A percentile compares a stretch with the other conserved stretches of the same genome.
Evolutionary conservation across 2,888 invertebrate genomes (phyloP).

Genomic region (Phortica okadai): DNA sequence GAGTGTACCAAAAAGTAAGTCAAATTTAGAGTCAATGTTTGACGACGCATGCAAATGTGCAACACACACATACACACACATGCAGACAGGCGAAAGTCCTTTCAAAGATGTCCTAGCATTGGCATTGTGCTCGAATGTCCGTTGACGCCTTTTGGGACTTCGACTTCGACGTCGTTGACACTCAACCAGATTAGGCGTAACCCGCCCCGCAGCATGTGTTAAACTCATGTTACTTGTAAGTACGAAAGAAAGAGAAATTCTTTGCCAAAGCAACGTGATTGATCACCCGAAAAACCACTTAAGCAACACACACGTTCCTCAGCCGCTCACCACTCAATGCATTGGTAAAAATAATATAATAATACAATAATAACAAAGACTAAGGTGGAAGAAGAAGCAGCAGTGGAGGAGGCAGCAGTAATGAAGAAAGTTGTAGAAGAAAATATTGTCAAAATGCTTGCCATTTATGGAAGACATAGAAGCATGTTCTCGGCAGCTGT

Average conservation of each 20-base stretch:
- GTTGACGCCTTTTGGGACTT: slow-evolving; percentile 27
- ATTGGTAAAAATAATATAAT: slow-evolving; percentile 21
- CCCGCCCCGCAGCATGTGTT: slow-evolving; percentile 23
- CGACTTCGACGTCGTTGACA: slow-evolving; percentile 4
- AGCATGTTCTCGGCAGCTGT: not conserved
- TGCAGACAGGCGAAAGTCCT: not conserved
- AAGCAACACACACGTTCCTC: not conserved
- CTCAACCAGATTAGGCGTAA: slow-evolving; percentile 35
- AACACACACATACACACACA: not conserved
- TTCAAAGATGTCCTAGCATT: slow-evolving; percentile 44
- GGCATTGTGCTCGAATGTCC: slow-evolving; percentile 48
- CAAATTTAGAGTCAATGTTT: slow-evolving; percentile 9
- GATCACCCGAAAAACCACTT: slow-evolving; percentile 67
- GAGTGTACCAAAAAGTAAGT: not conserved
- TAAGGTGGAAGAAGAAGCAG: not conserved
- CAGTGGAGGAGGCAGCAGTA: too few species aligned
- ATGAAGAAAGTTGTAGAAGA: not conserved
- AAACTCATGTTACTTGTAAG: slow-evolving; percentile 18
- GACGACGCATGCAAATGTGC: slow-evolving; percentile 57
- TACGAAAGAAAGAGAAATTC: not conserved
- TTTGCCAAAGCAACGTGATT: slow-evolving; percentile 52
- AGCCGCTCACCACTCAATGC: not conserved
- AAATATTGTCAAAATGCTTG: not conserved
- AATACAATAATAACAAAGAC: slow-evolving; percentile 7
- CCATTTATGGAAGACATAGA: not conserved